Percentiles rank a stretch among this genome's conserved stretches.
phyloP scores from a whole-genome alignment of 2,888 invertebrate species.

The Acronicta psi region DNA sequence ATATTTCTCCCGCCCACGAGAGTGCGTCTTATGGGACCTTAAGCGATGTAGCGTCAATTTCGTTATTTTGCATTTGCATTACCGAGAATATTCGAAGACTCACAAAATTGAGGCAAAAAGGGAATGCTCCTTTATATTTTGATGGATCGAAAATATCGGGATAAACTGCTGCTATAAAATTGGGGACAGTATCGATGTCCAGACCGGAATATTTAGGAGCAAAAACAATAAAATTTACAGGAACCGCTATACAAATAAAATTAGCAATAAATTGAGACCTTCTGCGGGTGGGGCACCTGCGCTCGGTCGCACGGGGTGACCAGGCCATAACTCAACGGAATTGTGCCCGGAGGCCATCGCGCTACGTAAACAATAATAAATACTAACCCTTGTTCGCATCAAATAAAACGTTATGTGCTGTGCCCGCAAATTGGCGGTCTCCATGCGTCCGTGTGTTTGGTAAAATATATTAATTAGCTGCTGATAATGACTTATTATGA shows the following conservation, averaged over 20 bases:
- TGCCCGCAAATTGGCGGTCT: conserved; percentile 63
- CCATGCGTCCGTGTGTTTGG: conserved; percentile 25
- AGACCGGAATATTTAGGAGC: conserved; percentile 43
- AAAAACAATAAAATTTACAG: conserved; percentile 72
- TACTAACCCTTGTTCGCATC: conserved; percentile 72
- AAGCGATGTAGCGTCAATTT: conserved; percentile 35
- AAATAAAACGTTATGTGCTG: conserved; percentile 73
- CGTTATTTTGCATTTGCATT: conserved; percentile 28
- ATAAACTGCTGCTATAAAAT: conserved; percentile 41
- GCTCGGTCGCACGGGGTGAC: conserved; percentile 72
- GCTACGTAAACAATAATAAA: conserved; percentile 77
- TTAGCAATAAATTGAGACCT: conserved; percentile 85
- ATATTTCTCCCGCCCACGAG: conserved; percentile 43
- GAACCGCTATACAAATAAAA: conserved; percentile 76
- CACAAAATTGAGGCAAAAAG: not conserved
- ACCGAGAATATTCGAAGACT: conserved; percentile 15
- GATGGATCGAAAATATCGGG: conserved; percentile 25
- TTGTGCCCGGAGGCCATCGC: conserved; percentile 79
- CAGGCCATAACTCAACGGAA: conserved; percentile 82
- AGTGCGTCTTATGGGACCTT: conserved; percentile 41
- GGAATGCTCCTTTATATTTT: conserved; percentile 5
- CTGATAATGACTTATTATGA: conserved; percentile 38
- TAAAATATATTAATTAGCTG: conserved; percentile 53
- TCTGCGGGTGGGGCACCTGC: conserved; percentile 78
- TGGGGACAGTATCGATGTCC: conserved; percentile 37